These are phyloP conservation scores for Spodoptera littoralis DNA, from an alignment of 2,888 invertebrate genomes.

Conservation along the genomic window DNA sequence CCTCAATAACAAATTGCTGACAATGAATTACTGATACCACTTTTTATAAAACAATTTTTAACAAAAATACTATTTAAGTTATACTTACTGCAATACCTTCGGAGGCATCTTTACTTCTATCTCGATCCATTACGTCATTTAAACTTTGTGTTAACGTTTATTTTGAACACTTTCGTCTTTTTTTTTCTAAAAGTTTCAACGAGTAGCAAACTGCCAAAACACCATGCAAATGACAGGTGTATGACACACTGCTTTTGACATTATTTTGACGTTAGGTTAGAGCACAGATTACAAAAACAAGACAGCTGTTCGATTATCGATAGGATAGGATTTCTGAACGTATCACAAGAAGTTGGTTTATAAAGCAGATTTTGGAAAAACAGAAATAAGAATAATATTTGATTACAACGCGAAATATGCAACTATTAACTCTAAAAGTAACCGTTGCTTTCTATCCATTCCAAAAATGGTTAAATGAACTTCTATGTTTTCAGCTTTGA, in stretches of 20 bases:
- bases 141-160: conserved; percentile 9
- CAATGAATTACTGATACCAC: conserved; percentile 18
- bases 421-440: too few relatives aligned
- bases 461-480: too few relatives aligned
- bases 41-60: too few relatives aligned
- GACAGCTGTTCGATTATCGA: too few relatives aligned
- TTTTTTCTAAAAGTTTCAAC: conserved; percentile 3
- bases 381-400: too few relatives aligned
- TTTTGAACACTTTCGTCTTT: conserved; percentile 10
- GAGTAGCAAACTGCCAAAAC: conserved; percentile 41
- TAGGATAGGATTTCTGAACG: too few relatives aligned
- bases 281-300: conserved; percentile 7
- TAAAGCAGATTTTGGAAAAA: too few relatives aligned
- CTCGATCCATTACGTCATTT: conserved; percentile 71
- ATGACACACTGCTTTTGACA: conserved; percentile 36
- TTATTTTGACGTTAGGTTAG: not conserved
- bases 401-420: too few relatives aligned
- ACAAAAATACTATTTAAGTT: not conserved
- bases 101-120: conserved; percentile 81
- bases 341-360: too few relatives aligned
- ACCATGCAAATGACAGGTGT: conserved; percentile 43
- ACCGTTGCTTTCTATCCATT: too few relatives aligned
- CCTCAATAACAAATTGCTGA: conserved; percentile 31
- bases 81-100: conserved; percentile 84
- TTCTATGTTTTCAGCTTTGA: too few relatives aligned